Evolutionary conservation across 2,888 invertebrate species (phyloP), one percentile per base, ranked within the genome.

Genomic region (Oscheius onirici): DNA sequence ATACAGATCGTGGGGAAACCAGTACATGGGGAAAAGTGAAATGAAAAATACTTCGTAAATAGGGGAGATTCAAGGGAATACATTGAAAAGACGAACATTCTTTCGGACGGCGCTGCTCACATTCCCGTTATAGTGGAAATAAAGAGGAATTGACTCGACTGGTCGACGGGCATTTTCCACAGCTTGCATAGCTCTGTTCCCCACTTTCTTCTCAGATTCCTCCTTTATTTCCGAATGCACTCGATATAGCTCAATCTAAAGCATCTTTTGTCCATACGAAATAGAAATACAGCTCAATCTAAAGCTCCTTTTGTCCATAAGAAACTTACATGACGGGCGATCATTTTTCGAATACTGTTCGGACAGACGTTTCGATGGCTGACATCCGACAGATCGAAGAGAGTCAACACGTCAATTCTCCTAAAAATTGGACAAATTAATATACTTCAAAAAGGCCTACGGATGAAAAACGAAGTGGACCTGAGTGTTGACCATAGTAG

Each of bases 291-390:
- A 17, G n/a, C 13, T 52, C 13, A 26, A 26, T 34, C 20, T 26
- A 55, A 55, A 55, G n/a, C n/a, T n/a, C n/a, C n/a, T n/a, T n/a
- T n/a, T n/a, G n/a, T n/a, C n/a, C n/a, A n/a, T n/a, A n/a, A n/a
- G n/a, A 6, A 15, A 55, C 54, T 24, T n/a, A 76, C 78, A 61
- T 77, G 75, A 43, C 75, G 90, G 0, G 93, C 91, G 70, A 95
- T 91, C 52, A 94, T 90, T 87, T 95, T 95, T 73, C 93, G 92
- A 22, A 92, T 91, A 8, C 92, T 91, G 79, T 93, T 93, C 0
- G 91, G 90, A 43, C 93, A 86, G 49, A 89, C 67, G 8, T 58
- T 54, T 10, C 80, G 57, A 54, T 66, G 54, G 17, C 65, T 72
- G 8, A 61, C 72, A 26, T 76, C 75, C 13, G 63, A 66, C 51